Percentiles rank a stretch among this genome's conserved stretches.
These are phyloP conservation scores for Nothocercus nigrocapillus DNA, from an alignment of 2,113 vertebrate species.

Conservation along the genomic window DNA sequence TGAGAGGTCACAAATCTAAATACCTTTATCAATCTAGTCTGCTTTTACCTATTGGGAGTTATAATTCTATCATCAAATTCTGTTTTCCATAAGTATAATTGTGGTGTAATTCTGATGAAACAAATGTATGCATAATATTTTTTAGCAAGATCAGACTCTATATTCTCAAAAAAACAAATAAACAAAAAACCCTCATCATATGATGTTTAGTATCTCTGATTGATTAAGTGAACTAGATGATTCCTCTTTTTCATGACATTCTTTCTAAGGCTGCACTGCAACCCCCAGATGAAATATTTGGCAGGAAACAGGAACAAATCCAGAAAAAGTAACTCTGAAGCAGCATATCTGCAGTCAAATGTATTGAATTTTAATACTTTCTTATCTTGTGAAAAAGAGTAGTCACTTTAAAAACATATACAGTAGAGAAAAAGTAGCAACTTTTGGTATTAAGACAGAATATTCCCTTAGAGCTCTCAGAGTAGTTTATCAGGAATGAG, in stretches of 20 bases:
- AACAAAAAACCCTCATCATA: neutral
- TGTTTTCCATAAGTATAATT: neutral
- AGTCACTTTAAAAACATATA: neutral
- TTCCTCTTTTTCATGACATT: neutral
- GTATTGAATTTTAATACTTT: neutral
- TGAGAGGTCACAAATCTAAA: neutral
- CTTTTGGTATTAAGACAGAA: slow-evolving; percentile 7
- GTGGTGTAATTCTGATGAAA: neutral
- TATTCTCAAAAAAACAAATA: neutral
- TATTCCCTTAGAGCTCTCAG: neutral
- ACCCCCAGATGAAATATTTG: neutral
- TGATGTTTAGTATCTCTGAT: neutral
- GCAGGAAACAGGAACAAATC: neutral
- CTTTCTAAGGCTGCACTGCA: neutral
- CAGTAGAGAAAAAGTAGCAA: slow-evolving; percentile 5
- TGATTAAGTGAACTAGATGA: neutral
- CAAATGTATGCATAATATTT: neutral
- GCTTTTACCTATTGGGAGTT: neutral
- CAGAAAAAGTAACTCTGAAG: slow-evolving; percentile 5
- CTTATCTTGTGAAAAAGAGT: slow-evolving; percentile 18
- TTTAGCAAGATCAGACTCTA: neutral
- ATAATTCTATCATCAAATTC: neutral
- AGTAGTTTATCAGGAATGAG: slow-evolving; percentile 8
- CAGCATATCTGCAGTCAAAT: neutral
- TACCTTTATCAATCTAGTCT: neutral